Evolutionary conservation across 2,113 vertebrate genomes (phyloP).

Genomic region (Perccottus glenii): DNA sequence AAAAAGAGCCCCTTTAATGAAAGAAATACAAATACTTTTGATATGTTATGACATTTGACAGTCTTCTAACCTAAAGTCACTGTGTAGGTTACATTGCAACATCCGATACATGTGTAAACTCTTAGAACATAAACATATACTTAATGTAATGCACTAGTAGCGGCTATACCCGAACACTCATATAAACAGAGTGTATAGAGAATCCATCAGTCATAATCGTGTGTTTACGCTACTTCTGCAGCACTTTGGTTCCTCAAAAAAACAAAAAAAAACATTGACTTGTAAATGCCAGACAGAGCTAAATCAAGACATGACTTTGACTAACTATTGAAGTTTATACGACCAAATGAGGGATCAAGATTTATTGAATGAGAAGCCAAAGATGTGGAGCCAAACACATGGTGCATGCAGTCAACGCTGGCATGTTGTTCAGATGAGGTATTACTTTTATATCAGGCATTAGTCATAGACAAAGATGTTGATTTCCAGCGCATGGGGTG

Average conservation of each 20-base stretch:
- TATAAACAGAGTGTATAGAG: neutral
- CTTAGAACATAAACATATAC: neutral
- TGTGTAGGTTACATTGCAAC: neutral
- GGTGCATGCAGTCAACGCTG: constrained; percentile 38
- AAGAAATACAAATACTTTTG: neutral
- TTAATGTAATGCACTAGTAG: constrained; percentile 1
- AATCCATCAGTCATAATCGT: constrained; percentile 18
- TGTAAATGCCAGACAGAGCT: constrained; percentile 4
- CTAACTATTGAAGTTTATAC: constrained; percentile 47
- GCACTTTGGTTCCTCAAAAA: neutral
- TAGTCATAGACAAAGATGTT: constrained; percentile 57
- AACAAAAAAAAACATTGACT: constrained; percentile 16
- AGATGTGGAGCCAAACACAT: constrained; percentile 62
- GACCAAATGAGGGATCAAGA: constrained; percentile 57
- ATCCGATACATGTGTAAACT: constrained; percentile 14
- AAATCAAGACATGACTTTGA: constrained; percentile 48
- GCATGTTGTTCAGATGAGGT: constrained; percentile 57
- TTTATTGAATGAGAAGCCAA: constrained; percentile 42
- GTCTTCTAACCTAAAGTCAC: neutral
- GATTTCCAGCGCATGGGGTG: constrained; percentile 46
- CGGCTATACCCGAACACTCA: constrained; percentile 3
- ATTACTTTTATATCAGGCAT: constrained; percentile 65
- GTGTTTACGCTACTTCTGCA: constrained; percentile 28
- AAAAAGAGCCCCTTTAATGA: too few species aligned
- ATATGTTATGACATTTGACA: neutral